Conservation (phyloP, 1,140 invertebrate species). For the Mercenaria mercenaria region DNA sequence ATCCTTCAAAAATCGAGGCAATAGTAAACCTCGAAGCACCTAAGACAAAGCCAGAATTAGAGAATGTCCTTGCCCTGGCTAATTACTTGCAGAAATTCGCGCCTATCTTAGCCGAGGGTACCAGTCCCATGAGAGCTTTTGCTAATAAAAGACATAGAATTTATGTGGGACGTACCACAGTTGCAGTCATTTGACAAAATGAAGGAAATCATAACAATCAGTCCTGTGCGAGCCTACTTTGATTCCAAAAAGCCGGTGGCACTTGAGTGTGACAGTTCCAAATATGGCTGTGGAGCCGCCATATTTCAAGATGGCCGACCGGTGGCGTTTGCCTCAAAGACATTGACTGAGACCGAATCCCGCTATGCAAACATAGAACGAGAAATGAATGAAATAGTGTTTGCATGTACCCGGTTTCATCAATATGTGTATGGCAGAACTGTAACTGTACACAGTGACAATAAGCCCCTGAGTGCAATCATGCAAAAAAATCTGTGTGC, state of each 20-base stretch:
- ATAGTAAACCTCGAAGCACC: slow-evolving; percentile 79
- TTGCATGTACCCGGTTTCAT: slow-evolving; percentile 85
- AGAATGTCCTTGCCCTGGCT: slow-evolving; percentile 82
- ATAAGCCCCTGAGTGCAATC: slow-evolving; percentile 66
- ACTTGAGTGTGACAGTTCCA: neutral
- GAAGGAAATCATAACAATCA: slow-evolving; percentile 43
- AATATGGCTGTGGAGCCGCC: slow-evolving; percentile 9
- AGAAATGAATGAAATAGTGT: slow-evolving; percentile 87
- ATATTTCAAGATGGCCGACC: slow-evolving; percentile 84
- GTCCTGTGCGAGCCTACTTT: neutral
- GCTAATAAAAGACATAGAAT: slow-evolving; percentile 59
- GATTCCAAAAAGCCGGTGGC: neutral
- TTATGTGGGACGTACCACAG: slow-evolving; percentile 78
- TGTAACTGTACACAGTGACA: slow-evolving; percentile 68
- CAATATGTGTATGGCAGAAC: slow-evolving; percentile 80
- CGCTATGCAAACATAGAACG: slow-evolving; percentile 87
- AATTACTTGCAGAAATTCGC: slow-evolving; percentile 82
- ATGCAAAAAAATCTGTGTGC: slow-evolving; percentile 61
- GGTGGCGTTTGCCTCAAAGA: slow-evolving; percentile 85
- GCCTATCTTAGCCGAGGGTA: slow-evolving; percentile 81
- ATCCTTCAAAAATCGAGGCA: slow-evolving; percentile 81
- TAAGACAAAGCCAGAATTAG: slow-evolving; percentile 79
- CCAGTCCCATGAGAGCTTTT: slow-evolving; percentile 63
- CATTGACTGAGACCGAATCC: slow-evolving; percentile 84
- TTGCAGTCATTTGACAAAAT: slow-evolving; percentile 60